Evolutionary conservation across 2,113 vertebrate genomes (phyloP), one percentile per base, ranked within the genome.

Genomic region (Paramormyrops kingsleyae): DNA sequence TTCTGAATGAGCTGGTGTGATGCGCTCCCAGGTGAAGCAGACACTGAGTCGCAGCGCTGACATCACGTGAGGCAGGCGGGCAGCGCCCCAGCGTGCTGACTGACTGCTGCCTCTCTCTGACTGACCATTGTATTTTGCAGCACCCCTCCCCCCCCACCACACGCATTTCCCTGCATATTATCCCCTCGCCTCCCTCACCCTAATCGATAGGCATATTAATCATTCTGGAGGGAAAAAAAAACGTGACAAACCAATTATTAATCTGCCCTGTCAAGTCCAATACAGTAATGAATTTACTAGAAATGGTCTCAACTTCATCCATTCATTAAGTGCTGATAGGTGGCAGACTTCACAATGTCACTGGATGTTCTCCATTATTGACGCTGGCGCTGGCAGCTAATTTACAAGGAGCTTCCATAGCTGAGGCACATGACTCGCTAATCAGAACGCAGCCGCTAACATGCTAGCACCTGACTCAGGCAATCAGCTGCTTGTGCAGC

Each of bases 271-370:
- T 95, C 96, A 94, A 95, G 94, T 95, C 95, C 95, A 96, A 96
- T 96, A 95, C 93, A 94, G 94, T 95, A 96, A 97, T 96, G 94
- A 96, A 96, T 97, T 96, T 96, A 96, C 95, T 95, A 95, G 94
- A 91, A 95, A 95, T 92, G 94, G 95, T 94, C 94, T 95, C 94
- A 95, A 96, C 95, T 96, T 94, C 94, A 95, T 96, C 95, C 95
- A 92, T 97, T 97, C 96, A 97, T 97, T 96, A 97, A 97, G 94
- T 96, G 95, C 95, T 96, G 96, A 96, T 95, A 94, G 95, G 94
- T 94, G 93, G 93, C 95, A 97, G 95, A 96, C 94, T 95, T 95
- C 94, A 95, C 95, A 95, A 95, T 96, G 95, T 96, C 96, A 95
- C 92, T 94, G 87, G 94, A 94, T 95, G 94, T 95, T 95, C 94